Percentiles rank a stretch among this genome's conserved stretches.
These are phyloP conservation scores for Nomada hirtipes DNA, from an alignment of 2,888 invertebrate species.

Conservation along the genomic window DNA sequence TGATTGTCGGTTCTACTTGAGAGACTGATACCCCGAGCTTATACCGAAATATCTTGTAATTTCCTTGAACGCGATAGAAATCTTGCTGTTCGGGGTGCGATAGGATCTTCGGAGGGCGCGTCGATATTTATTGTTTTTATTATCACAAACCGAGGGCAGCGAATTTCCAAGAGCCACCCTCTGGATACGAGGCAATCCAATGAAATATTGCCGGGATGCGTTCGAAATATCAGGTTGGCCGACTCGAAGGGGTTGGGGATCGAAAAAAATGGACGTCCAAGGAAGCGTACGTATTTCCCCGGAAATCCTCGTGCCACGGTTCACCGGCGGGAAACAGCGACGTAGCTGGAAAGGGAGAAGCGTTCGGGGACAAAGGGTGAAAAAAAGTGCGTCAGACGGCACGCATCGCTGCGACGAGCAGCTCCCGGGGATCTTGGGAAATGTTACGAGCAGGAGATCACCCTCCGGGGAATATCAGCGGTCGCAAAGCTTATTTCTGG, in stretches of 20 bases:
- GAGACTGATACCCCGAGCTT: background rate
- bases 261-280: conserved; percentile 1
- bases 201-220: conserved; percentile 34
- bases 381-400: conserved; percentile 53
- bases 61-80: background rate
- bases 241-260: background rate
- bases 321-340: background rate
- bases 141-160: background rate
- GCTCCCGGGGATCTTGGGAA: conserved; percentile 46
- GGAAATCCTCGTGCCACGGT: conserved; percentile 43
- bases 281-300: conserved; percentile 23
- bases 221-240: conserved; percentile 7
- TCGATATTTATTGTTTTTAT: background rate
- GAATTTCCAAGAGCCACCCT: conserved; percentile 1
- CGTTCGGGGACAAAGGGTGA: conserved; percentile 10
- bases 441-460: conserved; percentile 66
- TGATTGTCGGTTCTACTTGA: background rate
- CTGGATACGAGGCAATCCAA: background rate
- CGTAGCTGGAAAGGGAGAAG: conserved; percentile 12
- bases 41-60: background rate
- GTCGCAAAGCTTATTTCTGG: conserved; percentile 74
- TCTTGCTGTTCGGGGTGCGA: background rate
- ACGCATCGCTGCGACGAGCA: conserved; percentile 46
- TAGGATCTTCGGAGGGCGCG: background rate
- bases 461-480: conserved; percentile 67